Conservation (phyloP, 2,888 invertebrate genomes). For the Pimpla rufipes region DNA sequence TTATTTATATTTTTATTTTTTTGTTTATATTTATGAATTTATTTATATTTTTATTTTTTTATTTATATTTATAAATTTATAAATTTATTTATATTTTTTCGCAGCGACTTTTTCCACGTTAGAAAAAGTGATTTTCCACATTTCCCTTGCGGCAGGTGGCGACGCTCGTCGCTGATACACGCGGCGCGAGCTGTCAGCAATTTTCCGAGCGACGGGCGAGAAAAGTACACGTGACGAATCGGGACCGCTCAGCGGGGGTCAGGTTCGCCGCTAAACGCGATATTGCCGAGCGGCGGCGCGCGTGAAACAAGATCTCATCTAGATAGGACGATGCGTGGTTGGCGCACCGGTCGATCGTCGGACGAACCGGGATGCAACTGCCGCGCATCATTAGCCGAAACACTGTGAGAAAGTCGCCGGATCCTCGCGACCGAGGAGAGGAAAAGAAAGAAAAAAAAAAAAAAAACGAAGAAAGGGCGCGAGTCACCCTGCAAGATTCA, state of each 20-base stretch:
- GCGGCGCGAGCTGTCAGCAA: slow-evolving; percentile 68
- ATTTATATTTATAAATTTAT: slow-evolving; percentile 14
- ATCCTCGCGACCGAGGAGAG: no score
- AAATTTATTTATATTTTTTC: not conserved
- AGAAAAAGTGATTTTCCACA: slow-evolving; percentile 4
- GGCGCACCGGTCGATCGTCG: slow-evolving; percentile 61
- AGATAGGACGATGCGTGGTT: slow-evolving; percentile 80
- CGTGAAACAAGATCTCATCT: slow-evolving; percentile 85
- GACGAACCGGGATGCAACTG: slow-evolving; percentile 72
- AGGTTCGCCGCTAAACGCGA: slow-evolving; percentile 46
- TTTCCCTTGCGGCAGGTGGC: slow-evolving; percentile 39
- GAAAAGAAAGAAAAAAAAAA: slow-evolving; percentile 61
- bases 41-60: no score
- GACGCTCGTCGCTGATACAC: slow-evolving; percentile 19
- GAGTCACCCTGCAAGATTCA: slow-evolving; percentile 66
- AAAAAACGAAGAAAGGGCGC: slow-evolving; percentile 56
- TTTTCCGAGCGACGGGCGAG: slow-evolving; percentile 76
- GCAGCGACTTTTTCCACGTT: not conserved
- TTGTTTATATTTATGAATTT: no score
- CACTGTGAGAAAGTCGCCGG: slow-evolving; percentile 62
- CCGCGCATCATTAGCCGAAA: slow-evolving; percentile 80
- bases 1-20: no score
- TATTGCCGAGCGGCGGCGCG: slow-evolving; percentile 78
- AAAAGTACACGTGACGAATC: slow-evolving; percentile 81
- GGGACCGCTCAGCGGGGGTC: slow-evolving; percentile 69